Percentiles rank a stretch among this genome's conserved stretches.
Conservation (phyloP, 2,113 vertebrate species). For the Microcebus griseorufus region DNA sequence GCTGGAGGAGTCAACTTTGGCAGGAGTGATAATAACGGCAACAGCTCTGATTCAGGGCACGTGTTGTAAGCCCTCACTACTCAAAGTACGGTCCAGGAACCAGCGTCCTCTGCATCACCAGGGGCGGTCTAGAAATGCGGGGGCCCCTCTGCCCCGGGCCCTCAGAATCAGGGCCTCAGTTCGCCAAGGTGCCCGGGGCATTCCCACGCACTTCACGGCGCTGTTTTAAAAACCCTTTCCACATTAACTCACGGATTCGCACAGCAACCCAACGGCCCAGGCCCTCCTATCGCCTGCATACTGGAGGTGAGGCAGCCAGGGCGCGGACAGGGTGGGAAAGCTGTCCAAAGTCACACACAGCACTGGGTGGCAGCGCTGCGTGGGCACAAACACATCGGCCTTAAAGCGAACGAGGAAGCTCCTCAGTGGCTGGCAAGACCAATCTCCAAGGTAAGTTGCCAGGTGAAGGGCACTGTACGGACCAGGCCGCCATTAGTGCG, state of each 20-base stretch:
- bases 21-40: accelerated
- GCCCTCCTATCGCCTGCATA: neutral
- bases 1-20: neutral
- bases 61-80: neutral
- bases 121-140: neutral
- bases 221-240: neutral
- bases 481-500: neutral
- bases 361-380: accelerated
- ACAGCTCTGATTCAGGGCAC: neutral
- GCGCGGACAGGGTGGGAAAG: neutral
- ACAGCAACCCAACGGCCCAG: neutral
- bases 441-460: accelerated
- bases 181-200: neutral
- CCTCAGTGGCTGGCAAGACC: accelerated
- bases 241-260: neutral
- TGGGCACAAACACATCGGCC: neutral
- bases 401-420: neutral
- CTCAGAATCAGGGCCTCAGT: neutral
- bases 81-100: neutral
- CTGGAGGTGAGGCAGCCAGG: neutral
- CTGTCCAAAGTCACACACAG: neutral
- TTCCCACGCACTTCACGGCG: neutral
- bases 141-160: neutral
- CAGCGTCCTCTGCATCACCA: neutral
- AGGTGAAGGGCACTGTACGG: neutral